Base-by-base conservation (phyloP, 2,113 vertebrate species). In the Aix galericulata region DNA sequence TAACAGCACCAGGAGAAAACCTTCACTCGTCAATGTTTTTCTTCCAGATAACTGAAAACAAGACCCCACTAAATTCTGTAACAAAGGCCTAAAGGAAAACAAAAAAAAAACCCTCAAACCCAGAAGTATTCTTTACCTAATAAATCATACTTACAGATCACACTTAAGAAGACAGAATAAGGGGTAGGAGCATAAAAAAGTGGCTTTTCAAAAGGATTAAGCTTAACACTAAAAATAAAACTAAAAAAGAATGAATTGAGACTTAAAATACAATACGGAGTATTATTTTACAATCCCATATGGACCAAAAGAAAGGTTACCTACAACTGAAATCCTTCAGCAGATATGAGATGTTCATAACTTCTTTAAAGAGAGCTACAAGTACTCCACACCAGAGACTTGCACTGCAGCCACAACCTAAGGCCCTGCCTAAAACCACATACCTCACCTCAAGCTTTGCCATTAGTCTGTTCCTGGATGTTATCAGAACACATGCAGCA, bases 381-480 rank as follows among this genome's bases (percentile, higher is more conserved):
- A 48, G 42, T 0, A 73, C 21, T 21, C 25, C 48, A 52, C 0
- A 2, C 31, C 11, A 8, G 9, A 88, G 42, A 16, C 52, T 31
- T 14, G 7, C 12, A 18, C 18, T 14, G 34, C 44, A 53, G 13
- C 8, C 64, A 31, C 32, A 52, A 50, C 16, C 25, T 10, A 7
- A 48, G 36, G 20, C 23, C n/a, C 29, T 5, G 10, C 29, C 44
- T 23, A 14, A 34, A 8, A n/a, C 26, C 36, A 58, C 23, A 4
- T 5, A 20, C 2, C 8, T 53, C 52, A 40, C 2, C 8, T 53
- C 52, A 40, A 63, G 17, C 34, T 34, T 4, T 11, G 25, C 32
- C 55, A 22, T 17, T 22, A 60, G 42, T 1, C 38, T 62, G 44
- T 8, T 26, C 66, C 52, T n/a, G 6, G 2, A 14, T 1, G 10